Base-by-base conservation (phyloP, 2,797 vertebrate species). In the Bufotes viridis region DNA sequence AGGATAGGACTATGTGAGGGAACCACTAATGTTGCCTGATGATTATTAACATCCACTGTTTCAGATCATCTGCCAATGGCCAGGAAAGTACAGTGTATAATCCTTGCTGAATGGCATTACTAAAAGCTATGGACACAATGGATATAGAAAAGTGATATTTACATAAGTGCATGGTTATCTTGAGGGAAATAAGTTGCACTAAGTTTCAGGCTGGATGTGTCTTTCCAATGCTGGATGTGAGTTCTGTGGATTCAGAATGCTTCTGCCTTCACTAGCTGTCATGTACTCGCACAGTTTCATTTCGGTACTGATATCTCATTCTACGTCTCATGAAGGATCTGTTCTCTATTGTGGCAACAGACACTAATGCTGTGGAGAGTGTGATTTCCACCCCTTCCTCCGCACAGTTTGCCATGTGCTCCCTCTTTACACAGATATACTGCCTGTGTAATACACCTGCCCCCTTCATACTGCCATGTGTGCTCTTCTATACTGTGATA, bases 121-220 rank as follows among this genome's bases (percentile, higher is more conserved):
- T 55, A 76, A 76, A 76, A 49, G 74, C 74, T 76, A 76, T 76
- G 42, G 74, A 76, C 49, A 76, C 74, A 1, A 53, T 20, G 49
- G 34, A 51, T 42, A 10, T 75, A 42, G 6, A 15, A 22, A 42
- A 72, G 3, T 9, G 3, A 42, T 1, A 18, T 42, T 72, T 70
- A 70, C 26, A 17, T 17, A 8, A 17, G 15, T 29, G 17, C 34
- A 1, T 70, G 13, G 29, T 17, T 72, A 72, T 1, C 29, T 72
- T 72, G 9, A 72, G 34, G 49, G 18, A 17, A 72, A 42, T 24
- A 26, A 15, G 0, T 70, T 20, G 29, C 17, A 42, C 29, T 72
- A 18, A 10, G 6, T 20, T 72, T 42, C 17, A 42, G 70, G 65
- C 7, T 63, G 60, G 60, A 63, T 63, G 60, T 63, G 58, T 42